A percentile compares a stretch with the other conserved stretches of the same genome.
These are phyloP conservation scores for Ondatra zibethicus DNA, from an alignment of 2,113 vertebrate species.

Conservation along the genomic window DNA sequence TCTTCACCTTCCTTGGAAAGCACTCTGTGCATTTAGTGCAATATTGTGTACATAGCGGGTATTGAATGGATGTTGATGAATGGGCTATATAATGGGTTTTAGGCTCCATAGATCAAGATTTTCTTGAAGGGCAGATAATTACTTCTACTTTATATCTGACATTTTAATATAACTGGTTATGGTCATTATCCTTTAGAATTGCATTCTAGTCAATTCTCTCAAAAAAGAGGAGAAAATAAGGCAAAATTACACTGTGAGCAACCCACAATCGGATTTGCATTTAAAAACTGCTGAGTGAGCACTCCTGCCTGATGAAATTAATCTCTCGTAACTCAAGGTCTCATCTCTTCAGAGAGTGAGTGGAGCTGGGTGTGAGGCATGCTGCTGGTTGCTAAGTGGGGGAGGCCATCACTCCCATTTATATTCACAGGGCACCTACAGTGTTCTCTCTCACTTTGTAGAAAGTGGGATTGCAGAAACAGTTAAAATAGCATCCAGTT, in stretches of 20 bases:
- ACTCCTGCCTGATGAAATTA: constrained; percentile 74
- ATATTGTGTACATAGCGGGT: constrained; percentile 65
- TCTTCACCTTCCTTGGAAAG: constrained; percentile 48
- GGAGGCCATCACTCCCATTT: constrained; percentile 42
- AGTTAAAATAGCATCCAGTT: neutral
- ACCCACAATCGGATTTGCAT: constrained; percentile 80
- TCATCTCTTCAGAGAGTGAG: constrained; percentile 17
- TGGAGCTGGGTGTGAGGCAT: neutral
- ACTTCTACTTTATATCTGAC: constrained; percentile 79
- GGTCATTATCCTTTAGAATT: constrained; percentile 78
- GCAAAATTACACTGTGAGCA: constrained; percentile 79
- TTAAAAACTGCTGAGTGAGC: constrained; percentile 78
- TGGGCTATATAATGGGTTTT: constrained; percentile 68
- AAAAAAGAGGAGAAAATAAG: constrained; percentile 77
- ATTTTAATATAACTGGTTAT: constrained; percentile 78
- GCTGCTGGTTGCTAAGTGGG: neutral
- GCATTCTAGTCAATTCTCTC: constrained; percentile 76
- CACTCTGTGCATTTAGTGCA: constrained; percentile 38
- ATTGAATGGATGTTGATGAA: constrained; percentile 80
- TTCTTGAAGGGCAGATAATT: constrained; percentile 80
- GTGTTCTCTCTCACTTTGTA: neutral
- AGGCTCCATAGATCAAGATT: constrained; percentile 78
- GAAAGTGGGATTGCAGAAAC: neutral
- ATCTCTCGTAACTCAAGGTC: constrained; percentile 69
- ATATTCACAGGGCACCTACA: neutral